A percentile compares a stretch with the other conserved stretches of the same genome.
phyloP scores from a whole-genome alignment of 2,888 invertebrate genomes.

The Pristionchus fissidentatus region DNA sequence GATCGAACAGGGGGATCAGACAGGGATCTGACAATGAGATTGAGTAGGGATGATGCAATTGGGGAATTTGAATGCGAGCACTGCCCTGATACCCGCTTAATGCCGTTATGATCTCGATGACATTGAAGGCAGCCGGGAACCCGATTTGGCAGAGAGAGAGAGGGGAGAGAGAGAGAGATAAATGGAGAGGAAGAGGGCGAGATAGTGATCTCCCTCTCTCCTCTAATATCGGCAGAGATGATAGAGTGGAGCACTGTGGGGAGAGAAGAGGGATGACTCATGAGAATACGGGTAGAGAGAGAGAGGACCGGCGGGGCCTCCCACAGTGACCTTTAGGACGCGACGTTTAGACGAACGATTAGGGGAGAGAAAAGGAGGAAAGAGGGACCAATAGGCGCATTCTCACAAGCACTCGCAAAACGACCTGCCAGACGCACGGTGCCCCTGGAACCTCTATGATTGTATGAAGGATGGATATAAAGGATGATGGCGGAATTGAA shows the following conservation, averaged over 20 bases:
- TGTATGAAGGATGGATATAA: not conserved
- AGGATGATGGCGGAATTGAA: not conserved
- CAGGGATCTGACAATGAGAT: not conserved
- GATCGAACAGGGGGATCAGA: not conserved
- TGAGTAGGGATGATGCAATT: not conserved
- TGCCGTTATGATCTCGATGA: not conserved
- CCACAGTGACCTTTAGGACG: not conserved
- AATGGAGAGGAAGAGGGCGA: not conserved
- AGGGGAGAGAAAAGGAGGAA: not conserved
- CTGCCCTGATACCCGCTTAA: not conserved
- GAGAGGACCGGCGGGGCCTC: not conserved
- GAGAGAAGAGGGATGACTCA: constrained; percentile 15
- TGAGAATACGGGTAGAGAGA: not conserved
- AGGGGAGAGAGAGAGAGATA: not conserved
- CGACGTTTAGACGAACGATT: constrained; percentile 8
- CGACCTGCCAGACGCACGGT: too few species aligned
- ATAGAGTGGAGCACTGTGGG: not conserved
- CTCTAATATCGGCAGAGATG: constrained; percentile 26
- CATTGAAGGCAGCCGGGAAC: not conserved
- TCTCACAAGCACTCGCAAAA: not conserved
- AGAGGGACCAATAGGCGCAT: not conserved
- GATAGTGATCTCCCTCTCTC: too few species aligned
- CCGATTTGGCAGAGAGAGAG: not conserved
- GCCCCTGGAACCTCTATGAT: too few species aligned
- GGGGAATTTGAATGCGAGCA: not conserved